Conservation (phyloP, 2,888 invertebrate species). For the Fragum fragum region DNA sequence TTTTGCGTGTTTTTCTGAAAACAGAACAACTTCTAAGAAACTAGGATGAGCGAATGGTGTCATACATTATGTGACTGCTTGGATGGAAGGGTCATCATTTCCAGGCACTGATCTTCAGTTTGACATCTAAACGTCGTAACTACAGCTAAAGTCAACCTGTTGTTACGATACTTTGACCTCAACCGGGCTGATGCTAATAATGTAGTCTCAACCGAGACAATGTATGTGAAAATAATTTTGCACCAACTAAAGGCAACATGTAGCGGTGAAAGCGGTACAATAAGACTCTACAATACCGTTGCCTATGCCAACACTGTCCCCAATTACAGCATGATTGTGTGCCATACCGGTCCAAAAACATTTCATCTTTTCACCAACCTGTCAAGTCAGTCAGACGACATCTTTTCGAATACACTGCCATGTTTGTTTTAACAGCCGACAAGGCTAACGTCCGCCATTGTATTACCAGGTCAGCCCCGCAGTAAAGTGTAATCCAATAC, state of each 20-base stretch:
- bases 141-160: too few relatives aligned
- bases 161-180: too few relatives aligned
- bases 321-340: conserved; percentile 1
- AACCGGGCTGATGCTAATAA: too few relatives aligned
- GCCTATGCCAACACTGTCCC: background rate
- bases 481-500: conserved; percentile 64
- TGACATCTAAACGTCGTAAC: too few relatives aligned
- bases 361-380: conserved; percentile 26
- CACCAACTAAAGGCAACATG: background rate
- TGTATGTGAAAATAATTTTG: too few relatives aligned
- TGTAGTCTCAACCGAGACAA: too few relatives aligned
- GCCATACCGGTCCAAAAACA: conserved; percentile 1
- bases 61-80: too few relatives aligned
- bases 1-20: too few relatives aligned
- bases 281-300: background rate
- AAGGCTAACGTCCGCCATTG: conserved; percentile 53
- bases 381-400: conserved; percentile 51
- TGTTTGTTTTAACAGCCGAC: conserved; percentile 66
- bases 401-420: conserved; percentile 36
- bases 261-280: background rate
- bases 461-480: conserved; percentile 53
- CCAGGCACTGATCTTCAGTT: too few relatives aligned
- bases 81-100: too few relatives aligned
- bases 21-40: too few relatives aligned
- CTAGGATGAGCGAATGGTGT: too few relatives aligned